phyloP scores from a whole-genome alignment of 2,113 vertebrate genomes.

The Cyprinodon variegatus region DNA sequence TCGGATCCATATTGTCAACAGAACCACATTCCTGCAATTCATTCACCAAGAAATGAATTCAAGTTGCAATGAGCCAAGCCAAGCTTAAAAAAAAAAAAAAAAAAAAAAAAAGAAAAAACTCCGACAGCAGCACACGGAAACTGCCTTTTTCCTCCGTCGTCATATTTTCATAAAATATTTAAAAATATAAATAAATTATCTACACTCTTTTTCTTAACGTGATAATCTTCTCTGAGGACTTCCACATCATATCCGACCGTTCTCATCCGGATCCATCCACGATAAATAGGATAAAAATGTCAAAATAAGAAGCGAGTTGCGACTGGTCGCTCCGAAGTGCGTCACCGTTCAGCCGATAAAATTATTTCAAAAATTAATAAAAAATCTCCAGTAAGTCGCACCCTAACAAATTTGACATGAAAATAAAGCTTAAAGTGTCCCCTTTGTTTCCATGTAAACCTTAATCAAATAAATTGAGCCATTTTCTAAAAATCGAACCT shows the following conservation, averaged over 20 bases:
- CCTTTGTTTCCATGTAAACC: slow-evolving; percentile 53
- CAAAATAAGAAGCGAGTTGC: slow-evolving; percentile 64
- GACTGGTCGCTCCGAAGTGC: slow-evolving; percentile 53
- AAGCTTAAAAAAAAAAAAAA: slow-evolving; percentile 27
- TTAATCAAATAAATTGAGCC: slow-evolving; percentile 2
- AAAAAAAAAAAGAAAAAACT: slow-evolving; percentile 62
- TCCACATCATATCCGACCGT: slow-evolving; percentile 87
- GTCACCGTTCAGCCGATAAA: slow-evolving; percentile 65
- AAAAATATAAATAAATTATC: slow-evolving; percentile 88
- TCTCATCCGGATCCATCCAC: slow-evolving; percentile 65
- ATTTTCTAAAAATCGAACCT: slow-evolving; percentile 62
- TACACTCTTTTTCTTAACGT: slow-evolving; percentile 56
- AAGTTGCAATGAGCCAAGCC: slow-evolving; percentile 83
- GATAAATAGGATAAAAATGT: slow-evolving; percentile 65
- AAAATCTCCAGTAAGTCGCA: slow-evolving; percentile 81
- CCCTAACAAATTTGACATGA: slow-evolving; percentile 73
- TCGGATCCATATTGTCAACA: slow-evolving; percentile 73
- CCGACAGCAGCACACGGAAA: slow-evolving; percentile 76
- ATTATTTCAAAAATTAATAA: slow-evolving; percentile 85
- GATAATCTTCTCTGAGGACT: slow-evolving; percentile 71
- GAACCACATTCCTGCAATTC: slow-evolving; percentile 80
- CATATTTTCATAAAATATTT: slow-evolving; percentile 98
- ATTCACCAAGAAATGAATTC: slow-evolving; percentile 87
- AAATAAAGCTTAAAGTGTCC: slow-evolving; percentile 79
- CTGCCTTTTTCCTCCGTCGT: slow-evolving; percentile 86